Evolutionary conservation across 2,113 vertebrate genomes (phyloP), one percentile per base, ranked within the genome.

Genomic region (Phylloscopus trochilus): DNA sequence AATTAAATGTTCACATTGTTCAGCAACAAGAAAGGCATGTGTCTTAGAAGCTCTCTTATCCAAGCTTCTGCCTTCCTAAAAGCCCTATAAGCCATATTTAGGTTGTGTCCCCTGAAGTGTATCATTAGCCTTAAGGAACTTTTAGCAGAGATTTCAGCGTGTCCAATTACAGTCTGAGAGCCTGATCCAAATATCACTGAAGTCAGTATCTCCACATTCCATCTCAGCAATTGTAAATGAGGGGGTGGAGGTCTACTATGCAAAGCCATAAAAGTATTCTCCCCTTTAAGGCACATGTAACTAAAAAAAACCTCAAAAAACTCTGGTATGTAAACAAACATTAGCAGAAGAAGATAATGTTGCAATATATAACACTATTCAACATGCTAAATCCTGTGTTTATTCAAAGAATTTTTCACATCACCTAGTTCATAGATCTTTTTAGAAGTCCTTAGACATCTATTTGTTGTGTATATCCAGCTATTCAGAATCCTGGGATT

Each of bases 1-100:
- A 96, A 93, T 92, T 93, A 96, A 97, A 95, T 83, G 83, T 96
- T 96, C 93, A 92, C 79, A 96, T 96, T 97, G 95, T 97, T 97
- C 85, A 68, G 73, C 28, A 93, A 92, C 47, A 95, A 96, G 80
- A 96, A 95, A 95, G 90, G 90, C 94, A 77, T 94, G 72, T 85
- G 72, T 70, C 85, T 85, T 83, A 81, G 85, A 86, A 94, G 20
- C 51, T 59, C 30, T 92, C 82, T 90, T 88, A 90, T 83, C 83
- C 83, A 88, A 90, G 89, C 52, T 96, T 92, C 60, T 96, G 51
- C 64, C 78, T 90, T 92, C 60, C 60, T 90, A 41, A 94, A 86
- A 93, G 72, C 60, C 47, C 60, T 70, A 19, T 60, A 68, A 93
- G 64, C 76, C 1, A 1, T 83, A 83, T 90, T 90, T 96, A 92